These are phyloP conservation scores for Osmerus mordax DNA, from an alignment of 2,113 vertebrate genomes.

Conservation along the genomic window DNA sequence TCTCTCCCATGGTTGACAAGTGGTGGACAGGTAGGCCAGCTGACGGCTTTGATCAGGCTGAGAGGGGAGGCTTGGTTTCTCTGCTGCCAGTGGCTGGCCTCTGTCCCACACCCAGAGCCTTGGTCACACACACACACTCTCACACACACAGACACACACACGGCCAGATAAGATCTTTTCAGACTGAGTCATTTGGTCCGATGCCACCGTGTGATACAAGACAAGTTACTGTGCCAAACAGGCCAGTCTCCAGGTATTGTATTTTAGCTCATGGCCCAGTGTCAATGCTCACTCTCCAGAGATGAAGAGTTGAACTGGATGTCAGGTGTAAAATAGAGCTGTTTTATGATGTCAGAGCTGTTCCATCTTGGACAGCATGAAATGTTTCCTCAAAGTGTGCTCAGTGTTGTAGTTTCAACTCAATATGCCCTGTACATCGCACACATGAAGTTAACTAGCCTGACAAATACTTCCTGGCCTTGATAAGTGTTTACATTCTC, in stretches of 20 bases:
- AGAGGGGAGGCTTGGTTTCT: neutral
- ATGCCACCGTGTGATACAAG: constrained; percentile 20
- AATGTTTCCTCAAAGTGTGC: constrained; percentile 28
- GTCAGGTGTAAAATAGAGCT: too few species aligned
- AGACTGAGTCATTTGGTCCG: constrained; percentile 37
- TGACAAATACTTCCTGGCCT: constrained; percentile 40
- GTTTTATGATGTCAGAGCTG: too few species aligned
- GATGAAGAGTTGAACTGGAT: too few species aligned
- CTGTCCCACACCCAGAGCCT: constrained; percentile 30
- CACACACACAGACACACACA: constrained; percentile 4
- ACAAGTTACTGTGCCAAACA: constrained; percentile 28
- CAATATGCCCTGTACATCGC: constrained; percentile 17
- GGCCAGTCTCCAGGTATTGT: constrained; percentile 26
- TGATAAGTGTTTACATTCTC: constrained; percentile 58
- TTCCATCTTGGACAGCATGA: too few species aligned
- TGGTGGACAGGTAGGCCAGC: neutral
- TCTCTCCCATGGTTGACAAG: neutral
- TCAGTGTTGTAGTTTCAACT: constrained; percentile 35
- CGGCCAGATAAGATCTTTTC: constrained; percentile 49
- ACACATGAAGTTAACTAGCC: constrained; percentile 32
- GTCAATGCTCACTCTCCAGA: too few species aligned
- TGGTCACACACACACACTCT: neutral
- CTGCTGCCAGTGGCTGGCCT: constrained; percentile 24
- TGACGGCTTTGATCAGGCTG: neutral
- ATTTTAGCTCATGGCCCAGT: constrained; percentile 20